Percentiles rank a stretch among this genome's conserved stretches.
phyloP scores from a whole-genome alignment of 1,140 invertebrate species.

The Chelonus insularis region DNA sequence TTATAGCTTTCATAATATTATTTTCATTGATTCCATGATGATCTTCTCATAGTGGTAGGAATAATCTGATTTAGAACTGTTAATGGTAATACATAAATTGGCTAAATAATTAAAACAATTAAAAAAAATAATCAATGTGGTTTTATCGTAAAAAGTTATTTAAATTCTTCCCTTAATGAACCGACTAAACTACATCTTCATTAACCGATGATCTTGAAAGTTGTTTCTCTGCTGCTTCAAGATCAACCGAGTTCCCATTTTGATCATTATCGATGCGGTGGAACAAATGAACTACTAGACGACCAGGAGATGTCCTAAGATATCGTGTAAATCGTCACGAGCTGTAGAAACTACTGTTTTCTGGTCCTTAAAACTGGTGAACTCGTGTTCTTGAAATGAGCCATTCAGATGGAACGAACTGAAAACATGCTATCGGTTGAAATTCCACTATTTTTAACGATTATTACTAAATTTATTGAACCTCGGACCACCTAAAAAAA shows the following conservation, averaged over 20 bases:
- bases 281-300: conserved; percentile 11
- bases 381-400: conserved; percentile 14
- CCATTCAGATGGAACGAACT: conserved; percentile 17
- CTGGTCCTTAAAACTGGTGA: neutral
- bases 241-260: neutral
- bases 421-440: conserved; percentile 9
- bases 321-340: conserved; percentile 5
- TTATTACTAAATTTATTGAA: neutral
- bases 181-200: neutral
- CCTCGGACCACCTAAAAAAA: too few species aligned
- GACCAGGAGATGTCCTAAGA: neutral
- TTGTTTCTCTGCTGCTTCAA: neutral
- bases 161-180: neutral
- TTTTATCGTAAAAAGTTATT: too few species aligned
- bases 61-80: too few species aligned
- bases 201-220: neutral
- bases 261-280: neutral
- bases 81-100: too few species aligned
- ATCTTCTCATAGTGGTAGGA: too few species aligned
- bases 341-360: conserved; percentile 10
- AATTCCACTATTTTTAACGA: conserved; percentile 3
- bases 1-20: too few species aligned
- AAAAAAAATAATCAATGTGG: too few species aligned
- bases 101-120: too few species aligned
- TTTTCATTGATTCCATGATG: too few species aligned